Evolutionary conservation across 2,797 vertebrate genomes (phyloP).

Genomic region (Myotis myotis): DNA sequence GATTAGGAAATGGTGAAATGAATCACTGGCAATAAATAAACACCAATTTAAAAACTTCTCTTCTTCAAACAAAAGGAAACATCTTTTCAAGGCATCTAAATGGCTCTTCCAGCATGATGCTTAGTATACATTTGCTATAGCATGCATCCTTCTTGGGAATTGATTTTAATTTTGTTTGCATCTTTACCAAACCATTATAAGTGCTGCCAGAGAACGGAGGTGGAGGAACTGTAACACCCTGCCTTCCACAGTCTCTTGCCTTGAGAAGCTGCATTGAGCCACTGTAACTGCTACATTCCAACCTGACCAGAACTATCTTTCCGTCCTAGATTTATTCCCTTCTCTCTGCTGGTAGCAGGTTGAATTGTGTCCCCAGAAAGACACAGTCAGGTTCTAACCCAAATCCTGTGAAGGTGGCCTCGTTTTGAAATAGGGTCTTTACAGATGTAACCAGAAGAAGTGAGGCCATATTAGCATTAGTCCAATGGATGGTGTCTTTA

Average conservation of each 20-base stretch:
- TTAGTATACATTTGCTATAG: neutral
- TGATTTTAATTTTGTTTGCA: neutral
- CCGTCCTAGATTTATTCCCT: neutral
- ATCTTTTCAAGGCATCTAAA: neutral
- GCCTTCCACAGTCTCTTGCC: neutral
- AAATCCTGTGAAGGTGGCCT: neutral
- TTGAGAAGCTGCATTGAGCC: neutral
- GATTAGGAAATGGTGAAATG: conserved; percentile 29
- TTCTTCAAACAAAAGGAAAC: neutral
- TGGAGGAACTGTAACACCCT: neutral
- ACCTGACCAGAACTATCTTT: neutral
- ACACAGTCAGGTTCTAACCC: neutral
- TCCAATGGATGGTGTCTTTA: neutral
- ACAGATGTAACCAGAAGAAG: neutral
- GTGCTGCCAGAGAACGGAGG: neutral
- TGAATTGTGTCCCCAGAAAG: neutral
- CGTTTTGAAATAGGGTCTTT: neutral
- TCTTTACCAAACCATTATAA: neutral
- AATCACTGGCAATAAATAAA: neutral
- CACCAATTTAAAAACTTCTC: neutral
- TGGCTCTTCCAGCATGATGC: neutral
- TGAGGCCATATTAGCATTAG: neutral
- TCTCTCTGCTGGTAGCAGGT: neutral
- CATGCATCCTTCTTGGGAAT: neutral
- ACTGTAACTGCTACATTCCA: neutral